Evolutionary conservation across 2,113 vertebrate genomes (phyloP), one percentile per base, ranked within the genome.

Genomic region (Sander lucioperca): DNA sequence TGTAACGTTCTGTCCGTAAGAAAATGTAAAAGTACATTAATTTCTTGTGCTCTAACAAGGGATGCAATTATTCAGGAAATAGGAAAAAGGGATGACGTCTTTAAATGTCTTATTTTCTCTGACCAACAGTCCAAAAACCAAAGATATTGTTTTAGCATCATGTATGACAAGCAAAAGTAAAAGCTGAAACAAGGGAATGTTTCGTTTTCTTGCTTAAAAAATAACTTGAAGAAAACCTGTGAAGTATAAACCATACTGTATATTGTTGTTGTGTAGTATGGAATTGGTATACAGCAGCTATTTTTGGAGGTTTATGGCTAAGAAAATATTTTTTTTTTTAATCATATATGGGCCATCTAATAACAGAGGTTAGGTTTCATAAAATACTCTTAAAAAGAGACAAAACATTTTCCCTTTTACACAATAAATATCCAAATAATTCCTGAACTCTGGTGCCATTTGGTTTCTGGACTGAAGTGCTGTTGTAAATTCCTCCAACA

Each of bases 401-500:
- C 4, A 1, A 43, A n/a, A 19, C 18, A 0, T 39, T 3, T 13
- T 6, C 1, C 23, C 14, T 27, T 14, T 3, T 2, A 18, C 1
- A 18, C 13, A 43, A 5, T n/a, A 13, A 15, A 45, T 51, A 27
- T 43, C 33, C 51, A 11, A n/a, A 10, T 64, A 14, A 53, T 16
- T 27, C 18, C 61, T 43, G 50, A 21, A 8, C 57, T 58, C 47
- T 23, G 10, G 5, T 36, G 10, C 18, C 0, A 2, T 47, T 47
- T 63, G 23, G 16, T 27, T 18, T 23, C 53, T 79, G 4, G 58
- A 50, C 25, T 43, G 16, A n/a, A 16, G 23, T 48, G 14, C 66
- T 43, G 50, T n/a, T 61, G 6, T 27, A 78, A 76, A 82, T 70
- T 79, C 79, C 57, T 64, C 51, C 0, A 25, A 69, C 58, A 14